phyloP scores from a whole-genome alignment of 92 coral and sea anemone genomes.

The Pocillopora grandis region DNA sequence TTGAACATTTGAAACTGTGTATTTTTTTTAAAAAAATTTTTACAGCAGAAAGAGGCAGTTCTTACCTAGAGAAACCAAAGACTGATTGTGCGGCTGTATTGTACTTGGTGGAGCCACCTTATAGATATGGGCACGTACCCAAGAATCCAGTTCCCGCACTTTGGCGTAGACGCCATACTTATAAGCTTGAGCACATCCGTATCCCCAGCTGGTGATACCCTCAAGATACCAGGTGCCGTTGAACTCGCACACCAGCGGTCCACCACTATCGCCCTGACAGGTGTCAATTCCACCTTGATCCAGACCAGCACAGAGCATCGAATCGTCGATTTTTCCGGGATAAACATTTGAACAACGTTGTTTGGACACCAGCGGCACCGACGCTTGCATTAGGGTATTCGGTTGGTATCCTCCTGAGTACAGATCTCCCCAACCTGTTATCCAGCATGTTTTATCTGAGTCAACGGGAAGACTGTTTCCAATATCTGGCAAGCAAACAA shows the following conservation, averaged over 20 bases:
- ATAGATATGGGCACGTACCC: not conserved
- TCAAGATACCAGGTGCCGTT: conserved; percentile 20
- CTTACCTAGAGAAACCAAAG: not conserved
- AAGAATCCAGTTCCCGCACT: not conserved
- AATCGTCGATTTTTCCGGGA: conserved; percentile 12
- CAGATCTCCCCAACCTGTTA: conserved; percentile 33
- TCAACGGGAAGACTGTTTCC: conserved; percentile 27
- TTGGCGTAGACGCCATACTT: conserved; percentile 14
- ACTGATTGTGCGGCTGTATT: not conserved
- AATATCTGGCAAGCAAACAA: conserved; percentile 49
- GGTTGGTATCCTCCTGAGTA: not conserved
- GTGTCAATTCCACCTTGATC: conserved; percentile 43
- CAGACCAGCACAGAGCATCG: conserved; percentile 46
- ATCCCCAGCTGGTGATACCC: conserved; percentile 21
- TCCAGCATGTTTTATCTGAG: conserved; percentile 15
- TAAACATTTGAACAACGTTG: not conserved
- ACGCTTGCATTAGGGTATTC: conserved; percentile 19
- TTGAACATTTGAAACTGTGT: not conserved
- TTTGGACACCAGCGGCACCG: conserved; percentile 21
- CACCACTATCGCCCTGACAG: conserved; percentile 44
- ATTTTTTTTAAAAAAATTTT: too few relatives aligned
- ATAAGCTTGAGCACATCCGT: not conserved
- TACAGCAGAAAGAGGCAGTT: not conserved
- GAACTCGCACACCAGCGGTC: conserved; percentile 11
- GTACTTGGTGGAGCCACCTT: not conserved